These are phyloP conservation scores for Aspidiotus rigidus DNA, from an alignment of 2,888 invertebrate genomes.

Conservation along the genomic window DNA sequence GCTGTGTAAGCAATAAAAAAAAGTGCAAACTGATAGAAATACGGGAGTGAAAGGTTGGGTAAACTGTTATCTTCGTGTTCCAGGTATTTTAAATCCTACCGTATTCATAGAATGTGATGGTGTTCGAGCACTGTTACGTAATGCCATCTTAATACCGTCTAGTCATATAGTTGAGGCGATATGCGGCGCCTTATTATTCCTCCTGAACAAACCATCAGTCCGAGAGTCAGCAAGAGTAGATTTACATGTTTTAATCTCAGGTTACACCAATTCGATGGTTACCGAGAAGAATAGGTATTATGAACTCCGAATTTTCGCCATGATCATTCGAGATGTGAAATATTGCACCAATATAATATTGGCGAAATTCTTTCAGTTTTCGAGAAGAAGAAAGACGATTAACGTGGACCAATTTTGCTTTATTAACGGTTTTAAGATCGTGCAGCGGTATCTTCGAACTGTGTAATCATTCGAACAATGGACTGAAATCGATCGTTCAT, in stretches of 20 bases:
- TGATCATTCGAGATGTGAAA: conserved; percentile 3
- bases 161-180: conserved; percentile 84
- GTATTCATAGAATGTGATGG: conserved; percentile 73
- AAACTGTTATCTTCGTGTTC: background rate
- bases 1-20: conserved; percentile 44
- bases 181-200: conserved; percentile 73
- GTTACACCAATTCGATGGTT: conserved; percentile 42
- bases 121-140: conserved; percentile 69
- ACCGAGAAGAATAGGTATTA: conserved; percentile 50
- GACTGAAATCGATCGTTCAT: conserved; percentile 34
- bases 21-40: background rate
- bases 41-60: background rate
- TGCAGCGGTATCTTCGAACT: conserved; percentile 87
- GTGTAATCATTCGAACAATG: conserved; percentile 49
- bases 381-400: conserved; percentile 31
- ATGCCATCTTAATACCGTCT: conserved; percentile 49
- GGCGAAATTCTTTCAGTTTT: conserved; percentile 14
- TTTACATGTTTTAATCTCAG: conserved; percentile 73
- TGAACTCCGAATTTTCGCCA: background rate
- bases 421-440: conserved; percentile 75
- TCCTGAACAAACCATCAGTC: conserved; percentile 75
- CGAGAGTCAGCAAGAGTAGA: conserved; percentile 66
- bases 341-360: background rate
- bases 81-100: conserved; percentile 71
- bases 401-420: conserved; percentile 36